A percentile compares a stretch with the other conserved stretches of the same genome.
Conservation (phyloP, 2,113 vertebrate genomes). For the Gulo gulo region DNA sequence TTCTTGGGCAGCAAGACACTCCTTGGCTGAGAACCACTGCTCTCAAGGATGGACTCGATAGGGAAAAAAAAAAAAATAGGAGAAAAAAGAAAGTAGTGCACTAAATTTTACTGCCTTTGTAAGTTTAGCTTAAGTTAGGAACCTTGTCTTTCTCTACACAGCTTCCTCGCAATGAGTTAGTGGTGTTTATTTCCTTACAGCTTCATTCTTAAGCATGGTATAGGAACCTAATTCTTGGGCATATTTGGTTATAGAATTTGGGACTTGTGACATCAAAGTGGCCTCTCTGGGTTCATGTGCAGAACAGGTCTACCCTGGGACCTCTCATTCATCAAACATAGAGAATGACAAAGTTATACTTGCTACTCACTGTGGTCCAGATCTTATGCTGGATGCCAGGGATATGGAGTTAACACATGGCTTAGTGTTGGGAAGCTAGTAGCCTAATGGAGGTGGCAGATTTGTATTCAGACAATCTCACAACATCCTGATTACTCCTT, state of each 20-base stretch:
- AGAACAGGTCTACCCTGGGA: background rate
- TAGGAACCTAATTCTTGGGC: no score
- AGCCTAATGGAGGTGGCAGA: no score
- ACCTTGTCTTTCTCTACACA: background rate
- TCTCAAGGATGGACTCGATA: background rate
- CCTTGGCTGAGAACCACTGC: background rate
- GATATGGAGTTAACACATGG: rapidly evolving
- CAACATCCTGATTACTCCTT: background rate
- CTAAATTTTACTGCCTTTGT: background rate
- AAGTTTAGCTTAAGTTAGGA: background rate
- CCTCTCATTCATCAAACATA: background rate
- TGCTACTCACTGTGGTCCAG: rapidly evolving
- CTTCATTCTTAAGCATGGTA: rapidly evolving
- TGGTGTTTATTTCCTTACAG: background rate
- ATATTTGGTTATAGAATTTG: background rate
- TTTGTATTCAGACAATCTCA: background rate
- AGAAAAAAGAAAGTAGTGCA: background rate
- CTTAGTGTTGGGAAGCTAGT: background rate
- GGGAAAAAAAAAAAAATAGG: no score
- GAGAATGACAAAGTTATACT: background rate
- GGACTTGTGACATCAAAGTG: background rate
- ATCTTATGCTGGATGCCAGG: background rate
- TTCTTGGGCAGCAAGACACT: background rate
- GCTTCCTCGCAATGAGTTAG: background rate
- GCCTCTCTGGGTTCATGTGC: background rate